phyloP scores from a whole-genome alignment of 2,797 vertebrate genomes.

The Benthosema pterotum region DNA sequence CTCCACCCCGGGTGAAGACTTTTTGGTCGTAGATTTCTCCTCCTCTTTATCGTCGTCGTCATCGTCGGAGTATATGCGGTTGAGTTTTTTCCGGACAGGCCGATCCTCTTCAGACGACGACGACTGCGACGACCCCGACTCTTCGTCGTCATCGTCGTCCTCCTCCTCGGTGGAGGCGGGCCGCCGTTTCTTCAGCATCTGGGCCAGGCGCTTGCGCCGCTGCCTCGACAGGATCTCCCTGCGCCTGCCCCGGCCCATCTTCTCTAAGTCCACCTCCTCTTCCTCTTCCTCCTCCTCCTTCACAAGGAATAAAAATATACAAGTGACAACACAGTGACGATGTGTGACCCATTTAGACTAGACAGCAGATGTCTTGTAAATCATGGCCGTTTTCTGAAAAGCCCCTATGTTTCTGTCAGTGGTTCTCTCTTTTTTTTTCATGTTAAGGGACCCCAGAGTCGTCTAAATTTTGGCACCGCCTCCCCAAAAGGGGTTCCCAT shows the following conservation, averaged over 20 bases:
- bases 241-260: constrained; percentile 74
- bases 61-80: constrained; percentile 74
- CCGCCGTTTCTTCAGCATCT: constrained; percentile 80
- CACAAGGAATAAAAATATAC: too few relatives aligned
- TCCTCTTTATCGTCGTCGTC: constrained; percentile 64
- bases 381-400: too few relatives aligned
- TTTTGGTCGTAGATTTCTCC: constrained; percentile 40
- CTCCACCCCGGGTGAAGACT: constrained; percentile 30
- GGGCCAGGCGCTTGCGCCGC: constrained; percentile 66
- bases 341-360: too few relatives aligned
- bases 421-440: too few relatives aligned
- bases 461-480: too few relatives aligned
- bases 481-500: too few relatives aligned
- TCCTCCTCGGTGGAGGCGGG: constrained; percentile 83
- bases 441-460: too few relatives aligned
- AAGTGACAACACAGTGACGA: too few relatives aligned
- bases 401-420: too few relatives aligned
- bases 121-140: constrained; percentile 30
- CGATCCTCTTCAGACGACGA: constrained; percentile 68
- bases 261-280: constrained; percentile 66
- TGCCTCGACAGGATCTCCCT: constrained; percentile 66
- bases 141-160: constrained; percentile 71
- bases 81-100: constrained; percentile 72
- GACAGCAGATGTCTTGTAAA: too few relatives aligned
- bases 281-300: constrained; percentile 32